These are phyloP conservation scores for Pygoscelis adeliae DNA, from an alignment of 2,113 vertebrate species.

Conservation along the genomic window DNA sequence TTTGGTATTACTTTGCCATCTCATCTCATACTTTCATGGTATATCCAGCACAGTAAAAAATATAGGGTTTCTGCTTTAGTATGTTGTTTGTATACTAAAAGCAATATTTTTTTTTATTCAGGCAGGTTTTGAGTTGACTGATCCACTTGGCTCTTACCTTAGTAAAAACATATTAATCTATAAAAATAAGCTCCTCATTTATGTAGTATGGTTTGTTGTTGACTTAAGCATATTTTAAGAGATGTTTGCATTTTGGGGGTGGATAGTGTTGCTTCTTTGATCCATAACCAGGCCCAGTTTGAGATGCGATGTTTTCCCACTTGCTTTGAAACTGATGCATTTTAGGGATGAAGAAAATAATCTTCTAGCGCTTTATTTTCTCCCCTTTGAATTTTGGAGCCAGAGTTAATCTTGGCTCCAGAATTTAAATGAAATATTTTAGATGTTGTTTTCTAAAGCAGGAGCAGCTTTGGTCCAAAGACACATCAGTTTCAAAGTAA, in stretches of 20 bases:
- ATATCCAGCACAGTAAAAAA: background rate
- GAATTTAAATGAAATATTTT: background rate
- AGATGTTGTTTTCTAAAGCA: background rate
- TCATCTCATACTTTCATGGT: background rate
- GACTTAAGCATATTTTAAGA: background rate
- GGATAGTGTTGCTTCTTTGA: background rate
- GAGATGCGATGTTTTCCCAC: background rate
- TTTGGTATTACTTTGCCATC: background rate
- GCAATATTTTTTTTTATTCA: background rate
- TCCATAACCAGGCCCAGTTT: background rate
- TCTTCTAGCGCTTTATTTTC: background rate
- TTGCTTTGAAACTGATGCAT: background rate
- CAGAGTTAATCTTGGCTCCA: background rate
- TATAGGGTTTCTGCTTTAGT: background rate
- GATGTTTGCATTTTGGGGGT: background rate
- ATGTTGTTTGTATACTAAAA: background rate
- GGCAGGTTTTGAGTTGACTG: background rate
- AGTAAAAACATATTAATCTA: background rate
- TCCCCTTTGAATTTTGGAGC: background rate
- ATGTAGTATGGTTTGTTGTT: background rate
- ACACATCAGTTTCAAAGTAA: background rate
- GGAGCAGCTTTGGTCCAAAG: background rate
- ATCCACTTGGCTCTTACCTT: background rate
- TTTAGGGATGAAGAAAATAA: background rate
- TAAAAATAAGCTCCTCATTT: background rate